Base-by-base conservation (phyloP, 2,888 invertebrate genomes). In the Ceriagrion tenellum region DNA sequence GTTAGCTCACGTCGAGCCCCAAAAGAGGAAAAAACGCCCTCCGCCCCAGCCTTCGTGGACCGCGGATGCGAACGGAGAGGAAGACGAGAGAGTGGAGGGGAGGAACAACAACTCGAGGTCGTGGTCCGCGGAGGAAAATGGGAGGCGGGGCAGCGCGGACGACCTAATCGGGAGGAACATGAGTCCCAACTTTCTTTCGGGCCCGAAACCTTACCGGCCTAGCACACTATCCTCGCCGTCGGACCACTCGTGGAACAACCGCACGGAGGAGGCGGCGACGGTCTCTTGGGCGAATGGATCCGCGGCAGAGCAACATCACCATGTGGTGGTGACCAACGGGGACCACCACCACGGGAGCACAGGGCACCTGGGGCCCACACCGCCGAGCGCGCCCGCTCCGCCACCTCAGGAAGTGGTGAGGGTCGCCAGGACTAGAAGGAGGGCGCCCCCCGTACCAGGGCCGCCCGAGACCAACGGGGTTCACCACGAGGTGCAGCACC, bases 351-450 rank as follows among this genome's bases (percentile, higher is more conserved):
- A 35, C 81, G 81, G 81, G 13, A 81, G 81, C 81, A 74, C n/a
- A 55, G 55, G n/a, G 20, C 93, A 93, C 93, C 69, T 69, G 47
- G 69, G 40, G 16, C 91, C 59, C n/a, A 23, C 40, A 2, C 18
- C 69, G 18, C 93, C 47, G 23, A 63, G 47, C 10, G 56, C 97
- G 26, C 97, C 97, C 23, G 97, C 97, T n/a, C 97, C 97, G 69
- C 96, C 96, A 95, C 96, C 96, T 74, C 93, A 69, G 30, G 93
- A 93, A 47, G 93, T 40, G 3, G 13, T 93, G 47, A 93, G 93
- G 93, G 93, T 93, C 69, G 93, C 93, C n/a, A 47, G 93, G 93
- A 93, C 93, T 8, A 69, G 93, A 26, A 93, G 93, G 47, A 93
- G 93, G 93, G 93, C 93, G 20, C 93, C 93, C 26, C 93, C 93